Base-by-base conservation (phyloP, 2,797 vertebrate genomes). In the Tauraco hartlaubi region DNA sequence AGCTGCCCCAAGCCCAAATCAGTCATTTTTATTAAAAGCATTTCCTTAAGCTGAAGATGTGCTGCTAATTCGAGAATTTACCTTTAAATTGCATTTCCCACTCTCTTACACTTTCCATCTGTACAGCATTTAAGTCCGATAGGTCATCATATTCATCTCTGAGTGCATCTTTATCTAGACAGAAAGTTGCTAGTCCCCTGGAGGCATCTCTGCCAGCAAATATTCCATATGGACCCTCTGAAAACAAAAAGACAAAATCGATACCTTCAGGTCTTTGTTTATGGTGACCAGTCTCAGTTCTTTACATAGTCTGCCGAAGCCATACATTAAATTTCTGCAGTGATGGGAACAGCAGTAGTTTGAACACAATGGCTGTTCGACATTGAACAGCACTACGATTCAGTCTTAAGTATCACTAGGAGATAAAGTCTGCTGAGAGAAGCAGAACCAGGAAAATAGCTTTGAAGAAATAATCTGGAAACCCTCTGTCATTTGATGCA, bases 11-110 rank as follows among this genome's bases (percentile, higher is more conserved):
- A 56, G 31, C 77, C 74, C 88, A 73, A 58, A 79, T 54, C 63
- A 66, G 44, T 84, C 3, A 68, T 86, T 80, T 83, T 63, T 37
- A 91, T 33, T 54, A 48, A 80, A 85, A 93, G 15, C 52, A 81
- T 86, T 94, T 84, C 68, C 72, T 93, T 74, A 91, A 82, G 54
- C 51, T 79, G 68, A 71, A 88, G 35, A 79, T 39, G 15, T 59
- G 72, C 37, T 68, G 51, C 59, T 78, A 55, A 69, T 88, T 74
- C 63, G 68, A 93, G 74, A 78, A 59, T 97, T 86, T 98, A 99
- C 99, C 99, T 99, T 99, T 99, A 98, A 99, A 99, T 97, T 99
- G 99, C 99, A 99, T 99, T 98, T 99, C 99, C 99, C 99, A 99
- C 97, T 99, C 99, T 97, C 99, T 98, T 88, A 99, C 99, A 80